These are phyloP conservation scores for Cryptophagus acutangulus DNA, from an alignment of 2,888 invertebrate species.

Conservation along the genomic window DNA sequence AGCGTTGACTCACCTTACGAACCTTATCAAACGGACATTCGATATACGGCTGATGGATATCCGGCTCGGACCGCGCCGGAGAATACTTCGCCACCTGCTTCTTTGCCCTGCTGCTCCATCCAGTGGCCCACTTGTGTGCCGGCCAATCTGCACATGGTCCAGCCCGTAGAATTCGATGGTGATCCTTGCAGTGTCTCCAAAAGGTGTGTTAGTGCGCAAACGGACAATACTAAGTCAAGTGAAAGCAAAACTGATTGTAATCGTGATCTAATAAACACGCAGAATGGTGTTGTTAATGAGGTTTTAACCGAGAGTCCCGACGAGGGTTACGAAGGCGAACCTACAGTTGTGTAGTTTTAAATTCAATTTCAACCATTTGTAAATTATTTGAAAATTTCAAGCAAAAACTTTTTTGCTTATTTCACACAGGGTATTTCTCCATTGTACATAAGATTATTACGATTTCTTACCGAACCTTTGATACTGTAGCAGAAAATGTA, in stretches of 20 bases:
- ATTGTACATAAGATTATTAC: too few relatives aligned
- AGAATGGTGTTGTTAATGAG: conserved; percentile 27
- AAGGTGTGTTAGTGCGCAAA: conserved; percentile 39
- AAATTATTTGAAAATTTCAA: too few relatives aligned
- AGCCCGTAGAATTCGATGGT: conserved; percentile 1
- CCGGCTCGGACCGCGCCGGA: not conserved
- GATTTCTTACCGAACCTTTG: too few relatives aligned
- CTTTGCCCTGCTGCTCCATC: conserved; percentile 45
- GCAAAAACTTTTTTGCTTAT: too few relatives aligned
- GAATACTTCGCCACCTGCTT: conserved; percentile 27
- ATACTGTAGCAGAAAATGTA: too few relatives aligned
- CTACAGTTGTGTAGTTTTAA: conserved; percentile 32
- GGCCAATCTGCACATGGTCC: conserved; percentile 37
- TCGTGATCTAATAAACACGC: conserved; percentile 14
- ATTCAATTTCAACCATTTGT: conserved; percentile 2
- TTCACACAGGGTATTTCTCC: too few relatives aligned
- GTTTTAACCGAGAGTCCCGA: conserved; percentile 38
- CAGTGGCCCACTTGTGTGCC: conserved; percentile 55
- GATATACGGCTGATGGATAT: conserved; percentile 27
- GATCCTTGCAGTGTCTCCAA: conserved; percentile 19
- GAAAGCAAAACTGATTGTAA: conserved; percentile 13
- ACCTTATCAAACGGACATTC: conserved; percentile 53
- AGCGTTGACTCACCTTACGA: conserved; percentile 49
- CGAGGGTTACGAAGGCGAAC: conserved; percentile 40
- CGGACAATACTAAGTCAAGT: conserved; percentile 26